These are phyloP conservation scores for Atta texana DNA, from an alignment of 1,140 invertebrate species.

Conservation along the genomic window DNA sequence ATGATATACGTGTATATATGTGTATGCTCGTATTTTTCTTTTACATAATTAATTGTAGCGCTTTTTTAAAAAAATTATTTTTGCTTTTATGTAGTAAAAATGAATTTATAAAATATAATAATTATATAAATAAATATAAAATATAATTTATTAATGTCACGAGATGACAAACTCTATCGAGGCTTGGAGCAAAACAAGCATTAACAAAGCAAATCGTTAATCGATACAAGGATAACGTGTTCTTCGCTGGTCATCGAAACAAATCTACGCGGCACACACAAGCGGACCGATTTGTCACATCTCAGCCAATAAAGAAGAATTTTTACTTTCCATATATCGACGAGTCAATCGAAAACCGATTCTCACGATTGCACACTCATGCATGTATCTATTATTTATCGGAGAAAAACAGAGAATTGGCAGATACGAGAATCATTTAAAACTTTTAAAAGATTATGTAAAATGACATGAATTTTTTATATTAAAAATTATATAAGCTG, in stretches of 20 bases:
- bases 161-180: constrained; percentile 23
- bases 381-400: constrained; percentile 30
- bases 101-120: no score
- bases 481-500: not conserved
- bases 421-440: not conserved
- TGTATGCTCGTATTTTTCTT: not conserved
- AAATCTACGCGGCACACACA: not conserved
- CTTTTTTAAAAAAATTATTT: not conserved
- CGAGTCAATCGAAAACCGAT: constrained; percentile 58
- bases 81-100: not conserved
- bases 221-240: constrained; percentile 33
- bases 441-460: not conserved
- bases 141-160: not conserved
- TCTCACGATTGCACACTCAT: constrained; percentile 59
- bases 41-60: not conserved
- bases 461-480: not conserved
- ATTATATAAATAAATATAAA: no score
- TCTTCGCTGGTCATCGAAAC: constrained; percentile 46
- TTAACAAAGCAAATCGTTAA: constrained; percentile 48
- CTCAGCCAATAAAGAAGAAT: constrained; percentile 65
- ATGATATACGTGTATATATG: not conserved
- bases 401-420: constrained; percentile 9
- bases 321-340: constrained; percentile 65
- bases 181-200: not conserved
- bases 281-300: constrained; percentile 60